Evolutionary conservation across 2,888 invertebrate species (phyloP).

Genomic region (Cetonia aurata): DNA sequence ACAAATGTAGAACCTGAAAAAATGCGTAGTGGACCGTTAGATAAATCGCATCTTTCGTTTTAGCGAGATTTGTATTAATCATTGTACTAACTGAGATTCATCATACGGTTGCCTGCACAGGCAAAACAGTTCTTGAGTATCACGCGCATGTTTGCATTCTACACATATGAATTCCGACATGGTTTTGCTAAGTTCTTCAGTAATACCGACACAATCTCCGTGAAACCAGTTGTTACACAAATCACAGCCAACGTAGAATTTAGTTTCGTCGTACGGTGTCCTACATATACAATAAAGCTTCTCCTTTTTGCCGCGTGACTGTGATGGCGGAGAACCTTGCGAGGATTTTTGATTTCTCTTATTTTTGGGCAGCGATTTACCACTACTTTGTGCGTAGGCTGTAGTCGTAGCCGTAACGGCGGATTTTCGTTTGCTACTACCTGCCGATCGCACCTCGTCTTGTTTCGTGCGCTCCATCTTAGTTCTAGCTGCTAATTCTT

Average conservation of each 20-base stretch:
- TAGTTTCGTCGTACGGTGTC: constrained; percentile 95
- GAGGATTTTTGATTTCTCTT: constrained; percentile 48
- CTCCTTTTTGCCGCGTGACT: constrained; percentile 70
- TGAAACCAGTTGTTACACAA: constrained; percentile 99
- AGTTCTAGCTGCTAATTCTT: constrained; percentile 78
- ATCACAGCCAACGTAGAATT: constrained; percentile 99
- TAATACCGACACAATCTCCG: constrained; percentile 94
- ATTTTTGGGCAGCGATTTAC: constrained; percentile 36
- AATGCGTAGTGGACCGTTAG: neutral
- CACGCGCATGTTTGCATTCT: constrained; percentile 87
- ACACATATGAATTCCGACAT: constrained; percentile 92
- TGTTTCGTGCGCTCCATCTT: constrained; percentile 78
- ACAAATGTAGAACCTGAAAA: constrained; percentile 94
- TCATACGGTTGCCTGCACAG: constrained; percentile 97
- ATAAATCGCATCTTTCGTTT: neutral
- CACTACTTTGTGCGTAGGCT: constrained; percentile 58
- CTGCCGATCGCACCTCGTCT: constrained; percentile 69
- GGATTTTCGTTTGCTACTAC: constrained; percentile 71
- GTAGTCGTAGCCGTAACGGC: constrained; percentile 64
- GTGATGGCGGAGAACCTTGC: constrained; percentile 46
- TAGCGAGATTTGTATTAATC: neutral
- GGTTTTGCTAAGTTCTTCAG: constrained; percentile 90
- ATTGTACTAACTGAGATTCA: constrained; percentile 87
- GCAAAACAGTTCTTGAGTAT: constrained; percentile 94
- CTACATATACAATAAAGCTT: constrained; percentile 92